phyloP scores from a whole-genome alignment of 2,888 invertebrate species.

The Tachina fera region DNA sequence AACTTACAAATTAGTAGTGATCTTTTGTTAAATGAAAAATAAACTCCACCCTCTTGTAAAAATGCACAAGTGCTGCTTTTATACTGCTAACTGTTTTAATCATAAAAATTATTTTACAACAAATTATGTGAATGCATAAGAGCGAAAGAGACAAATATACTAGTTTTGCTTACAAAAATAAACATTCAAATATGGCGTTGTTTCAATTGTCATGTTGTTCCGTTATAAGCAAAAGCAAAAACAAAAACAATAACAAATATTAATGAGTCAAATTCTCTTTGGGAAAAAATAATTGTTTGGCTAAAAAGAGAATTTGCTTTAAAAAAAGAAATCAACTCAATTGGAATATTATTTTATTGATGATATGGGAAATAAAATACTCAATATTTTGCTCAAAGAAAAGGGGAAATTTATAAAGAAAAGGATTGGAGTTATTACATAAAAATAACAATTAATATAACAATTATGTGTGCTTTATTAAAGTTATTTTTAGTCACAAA shows the following conservation, averaged over 20 bases:
- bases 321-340: slow-evolving; percentile 31
- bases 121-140: background rate
- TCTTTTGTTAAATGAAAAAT: slow-evolving; percentile 1
- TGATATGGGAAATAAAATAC: background rate
- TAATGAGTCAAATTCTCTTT: background rate
- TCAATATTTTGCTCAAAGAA: background rate
- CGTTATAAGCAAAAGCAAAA: slow-evolving; percentile 72
- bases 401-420: background rate
- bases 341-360: slow-evolving; percentile 12
- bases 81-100: too few relatives aligned
- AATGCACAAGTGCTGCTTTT: background rate
- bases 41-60: slow-evolving; percentile 32
- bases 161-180: background rate
- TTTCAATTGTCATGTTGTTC: slow-evolving; percentile 74
- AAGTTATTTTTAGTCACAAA: too few relatives aligned
- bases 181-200: slow-evolving; percentile 78
- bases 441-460: background rate
- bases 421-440: background rate
- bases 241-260: background rate
- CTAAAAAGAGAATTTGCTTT: background rate
- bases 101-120: too few relatives aligned
- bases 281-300: background rate
- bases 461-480: too few relatives aligned
- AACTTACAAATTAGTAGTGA: background rate
- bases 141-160: background rate